A percentile compares a stretch with the other conserved stretches of the same genome.
Evolutionary conservation across 2,797 vertebrate genomes (phyloP).

Genomic region (Hoplostethus mediterraneus): DNA sequence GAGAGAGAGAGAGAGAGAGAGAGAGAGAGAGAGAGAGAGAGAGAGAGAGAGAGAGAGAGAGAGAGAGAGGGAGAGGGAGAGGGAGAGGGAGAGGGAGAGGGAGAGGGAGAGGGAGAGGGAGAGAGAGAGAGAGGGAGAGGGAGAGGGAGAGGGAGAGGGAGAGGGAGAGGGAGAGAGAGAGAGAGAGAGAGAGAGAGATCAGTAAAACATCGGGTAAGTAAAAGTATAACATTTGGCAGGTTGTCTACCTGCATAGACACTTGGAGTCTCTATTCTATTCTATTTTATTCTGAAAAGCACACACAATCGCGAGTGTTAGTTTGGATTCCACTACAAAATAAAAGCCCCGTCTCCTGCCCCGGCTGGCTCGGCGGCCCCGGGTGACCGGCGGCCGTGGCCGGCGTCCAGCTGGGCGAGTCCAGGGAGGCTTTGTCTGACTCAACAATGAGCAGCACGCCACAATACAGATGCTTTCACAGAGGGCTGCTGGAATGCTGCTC

Average conservation of each 20-base stretch:
- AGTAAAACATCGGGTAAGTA: too few species aligned
- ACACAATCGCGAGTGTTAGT: conserved; percentile 39
- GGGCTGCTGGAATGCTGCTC: conserved; percentile 72
- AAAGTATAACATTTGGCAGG: too few species aligned
- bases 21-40: not conserved
- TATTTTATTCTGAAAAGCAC: too few species aligned
- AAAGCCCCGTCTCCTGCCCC: conserved; percentile 44
- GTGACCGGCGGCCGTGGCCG: conserved; percentile 71
- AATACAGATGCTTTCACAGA: conserved; percentile 75
- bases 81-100: too few species aligned
- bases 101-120: too few species aligned
- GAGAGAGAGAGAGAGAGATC: too few species aligned
- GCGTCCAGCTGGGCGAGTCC: conserved; percentile 72
- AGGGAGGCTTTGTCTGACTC: conserved; percentile 77
- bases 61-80: not conserved
- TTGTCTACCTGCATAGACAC: too few species aligned
- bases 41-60: too few species aligned
- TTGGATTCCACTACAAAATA: conserved; percentile 35
- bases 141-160: too few species aligned
- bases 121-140: too few species aligned
- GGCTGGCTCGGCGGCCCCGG: conserved; percentile 53
- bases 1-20: conserved; percentile 9
- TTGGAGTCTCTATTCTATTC: too few species aligned
- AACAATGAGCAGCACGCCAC: conserved; percentile 78
- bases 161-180: too few species aligned